Base-by-base conservation (phyloP, 2,888 invertebrate genomes). In the Dasypogon diadema region DNA sequence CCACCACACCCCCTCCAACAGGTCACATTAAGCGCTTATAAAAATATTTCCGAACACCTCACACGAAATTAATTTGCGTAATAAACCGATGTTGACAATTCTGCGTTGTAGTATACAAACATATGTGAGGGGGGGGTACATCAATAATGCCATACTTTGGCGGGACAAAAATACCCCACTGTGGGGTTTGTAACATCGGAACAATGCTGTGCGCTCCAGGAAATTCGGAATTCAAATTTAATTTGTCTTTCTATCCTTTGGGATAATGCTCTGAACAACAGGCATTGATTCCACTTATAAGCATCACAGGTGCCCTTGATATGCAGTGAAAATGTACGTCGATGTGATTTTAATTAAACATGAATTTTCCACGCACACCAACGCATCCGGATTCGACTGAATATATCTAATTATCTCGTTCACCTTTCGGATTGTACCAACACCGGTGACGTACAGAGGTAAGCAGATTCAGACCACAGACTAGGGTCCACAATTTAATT, bases 401-500 rank as follows among this genome's bases (percentile, higher is more conserved):
- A 21, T 51, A 18, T 5, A 65, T 46, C 24, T 65, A 65, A 65
- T 65, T 65, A 65, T 46, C n/a, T 21, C 22, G 48, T 46, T 24
- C 46, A 65, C 65, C 65, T 65, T 65, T 37, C 46, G 22, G 65
- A 65, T 65, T 46, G 65, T 46, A 65, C 48, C 22, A 65, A 46
- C 65, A 65, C 22, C 46, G 65, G 24, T 46, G 24, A 48, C 24
- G 37, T 46, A 10, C 46, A 14, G 46, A 42, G 42, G 42, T 12
- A 42, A 2, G 48, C 63, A 24, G 70, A 54, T 22, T 8, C 70
- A 16, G 30, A 26, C 70, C 70, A 46, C 70, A 54, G 26, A 70
- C 54, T 54, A 51, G 30, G 54, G 70, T 70, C 70, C 70, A 54
- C 54, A 37, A 54, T 70, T 70, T 70, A 54, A 70, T 70, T 70